A percentile compares a stretch with the other conserved stretches of the same genome.
Evolutionary conservation across 1,140 invertebrate genomes (phyloP).

Genomic region (Ladona fulva): DNA sequence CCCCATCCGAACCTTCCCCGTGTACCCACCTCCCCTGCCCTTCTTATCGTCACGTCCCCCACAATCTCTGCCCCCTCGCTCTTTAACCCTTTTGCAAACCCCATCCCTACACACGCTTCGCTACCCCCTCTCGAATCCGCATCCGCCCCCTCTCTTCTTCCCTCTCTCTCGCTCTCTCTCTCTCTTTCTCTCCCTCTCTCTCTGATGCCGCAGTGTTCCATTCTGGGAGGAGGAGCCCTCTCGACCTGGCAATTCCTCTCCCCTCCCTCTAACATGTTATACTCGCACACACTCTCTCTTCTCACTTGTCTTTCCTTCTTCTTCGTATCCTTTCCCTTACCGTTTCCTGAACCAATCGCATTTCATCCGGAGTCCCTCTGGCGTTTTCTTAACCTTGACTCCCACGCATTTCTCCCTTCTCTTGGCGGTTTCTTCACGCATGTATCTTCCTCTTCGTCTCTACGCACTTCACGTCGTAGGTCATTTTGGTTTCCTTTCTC

Average conservation of each 20-base stretch:
- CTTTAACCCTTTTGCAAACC: background rate
- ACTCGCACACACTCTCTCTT: background rate
- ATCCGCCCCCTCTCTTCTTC: background rate
- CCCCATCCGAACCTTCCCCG: constrained; percentile 10
- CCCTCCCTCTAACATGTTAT: too few species aligned
- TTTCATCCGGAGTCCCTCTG: background rate
- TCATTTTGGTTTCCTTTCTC: too few species aligned
- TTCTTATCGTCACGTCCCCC: background rate
- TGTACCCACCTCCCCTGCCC: background rate
- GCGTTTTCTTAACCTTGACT: too few species aligned
- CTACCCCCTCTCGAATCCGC: background rate
- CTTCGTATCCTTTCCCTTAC: background rate
- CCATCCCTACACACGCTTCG: background rate
- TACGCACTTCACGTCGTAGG: too few species aligned
- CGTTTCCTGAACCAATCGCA: background rate
- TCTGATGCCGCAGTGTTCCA: background rate
- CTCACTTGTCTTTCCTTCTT: background rate
- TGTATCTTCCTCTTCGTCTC: too few species aligned
- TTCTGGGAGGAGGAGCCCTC: background rate
- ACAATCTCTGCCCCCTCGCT: background rate
- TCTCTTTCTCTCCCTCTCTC: background rate
- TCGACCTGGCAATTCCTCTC: background rate
- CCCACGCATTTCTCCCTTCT: too few species aligned
- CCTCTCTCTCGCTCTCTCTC: background rate
- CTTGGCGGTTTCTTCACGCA: too few species aligned